Evolutionary conservation across 2,888 invertebrate species (phyloP), one percentile per base, ranked within the genome.

Genomic region (Ormyrus pomaceus): DNA sequence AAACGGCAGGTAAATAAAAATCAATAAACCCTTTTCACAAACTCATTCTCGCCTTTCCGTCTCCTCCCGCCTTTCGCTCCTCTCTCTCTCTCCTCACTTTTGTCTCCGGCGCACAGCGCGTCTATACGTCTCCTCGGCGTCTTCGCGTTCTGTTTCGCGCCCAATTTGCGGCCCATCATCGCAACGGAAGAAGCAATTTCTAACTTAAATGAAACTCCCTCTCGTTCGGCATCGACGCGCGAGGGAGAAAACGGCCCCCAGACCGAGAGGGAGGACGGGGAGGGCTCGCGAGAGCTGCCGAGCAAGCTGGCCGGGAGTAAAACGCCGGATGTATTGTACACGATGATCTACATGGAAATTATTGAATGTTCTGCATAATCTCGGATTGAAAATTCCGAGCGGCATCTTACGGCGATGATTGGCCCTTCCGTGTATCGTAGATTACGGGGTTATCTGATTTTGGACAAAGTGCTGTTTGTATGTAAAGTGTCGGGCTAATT

Each of bases 151-250:
- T 86, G 88, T 89, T 90, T 89, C 87, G 89, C 89, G 88, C 89
- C 89, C 90, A 91, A 91, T 91, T 91, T 91, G 90, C 88, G 88
- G 88, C 88, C 90, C 90, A 91, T 91, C 91, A 90, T 91, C 89
- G 87, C 89, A 86, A 89, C 90, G 90, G 90, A 90, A 90, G 91
- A 91, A 91, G 90, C 91, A 91, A 91, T 91, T 91, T 90, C 90
- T 88, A 90, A 90, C 89, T 90, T 90, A 89, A 90, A 90, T 90
- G 90, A 89, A 89, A 90, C 88, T 88, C 88, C 84, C 83, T 84
- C 86, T 85, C 84, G 83, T 85, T 85, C 77, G 83, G 82, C 81
- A 83, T 84, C 83, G 84, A 84, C 74, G 69, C 81, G 64, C 19
- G 66, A 64, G 80, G 9, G 74, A 66, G 64, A 56, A 53, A n/a